Base-by-base conservation (phyloP, 2,797 vertebrate species). In the Alfaro cultratus region DNA sequence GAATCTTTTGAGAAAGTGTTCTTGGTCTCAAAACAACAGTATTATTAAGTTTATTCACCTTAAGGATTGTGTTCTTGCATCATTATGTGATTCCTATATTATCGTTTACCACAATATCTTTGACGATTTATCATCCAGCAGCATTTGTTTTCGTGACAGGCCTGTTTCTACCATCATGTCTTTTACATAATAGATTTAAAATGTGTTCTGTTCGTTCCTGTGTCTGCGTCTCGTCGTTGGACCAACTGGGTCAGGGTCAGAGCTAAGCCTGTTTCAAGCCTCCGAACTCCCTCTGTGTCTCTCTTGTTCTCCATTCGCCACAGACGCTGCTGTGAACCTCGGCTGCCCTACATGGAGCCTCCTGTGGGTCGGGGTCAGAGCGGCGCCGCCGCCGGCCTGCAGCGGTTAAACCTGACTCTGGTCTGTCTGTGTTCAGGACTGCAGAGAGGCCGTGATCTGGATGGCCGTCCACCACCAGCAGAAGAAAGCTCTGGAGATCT, bases 381-480 rank as follows among this genome's bases (percentile, higher is more conserved):
- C 41, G 41, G 76, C 81, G 62, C 79, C 41, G 36, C 23, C 82
- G 53, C 78, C 80, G 51, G 36, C 47, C 53, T 51, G 39, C 73
- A 7, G 47, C 49, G 9, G 51, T 8, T 34, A 0, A 49, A 21
- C 29, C 70, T 47, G 36, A 41, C 64, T 26, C 8, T 15, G 68
- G 11, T 73, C 31, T 73, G 16, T 43, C 1, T 29, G 43, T 51
- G 31, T 83, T 4, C 86, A 98, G 96, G 92, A 85, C 73, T 92
- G 87, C 78, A 94, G 96, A n/a, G 96, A 98, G 92, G 96, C 89
- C 0, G 97, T 97, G 72, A 68, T 98, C 86, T 98, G 97, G 96
- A 91, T 98, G 93, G 95, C 95, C 62, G 96, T 96, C 51, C 95
- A 95, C 82, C 97, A 98, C 92, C 96, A 93, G 80, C 96, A 96